Evolutionary conservation across 2,113 vertebrate species (phyloP).

Genomic region (Centrocercus urophasianus): DNA sequence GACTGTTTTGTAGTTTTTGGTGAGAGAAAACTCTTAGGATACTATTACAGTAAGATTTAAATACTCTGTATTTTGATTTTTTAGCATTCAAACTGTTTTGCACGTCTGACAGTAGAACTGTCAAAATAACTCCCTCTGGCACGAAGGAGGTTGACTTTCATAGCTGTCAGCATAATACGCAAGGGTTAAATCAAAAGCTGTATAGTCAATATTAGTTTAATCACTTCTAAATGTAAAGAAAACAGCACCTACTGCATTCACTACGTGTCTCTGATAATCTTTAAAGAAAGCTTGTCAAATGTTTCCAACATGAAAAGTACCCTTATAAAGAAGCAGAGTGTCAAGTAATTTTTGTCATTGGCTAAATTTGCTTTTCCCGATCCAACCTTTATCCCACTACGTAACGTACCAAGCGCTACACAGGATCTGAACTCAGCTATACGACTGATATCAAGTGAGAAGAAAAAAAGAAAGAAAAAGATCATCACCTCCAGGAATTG

Average conservation of each 20-base stretch:
- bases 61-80: background rate
- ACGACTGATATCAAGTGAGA: background rate
- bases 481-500: constrained; percentile 72
- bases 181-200: background rate
- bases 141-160: background rate
- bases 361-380: background rate
- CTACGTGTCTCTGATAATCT: background rate
- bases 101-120: background rate
- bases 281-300: background rate
- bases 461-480: background rate
- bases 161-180: background rate
- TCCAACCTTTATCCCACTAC: background rate
- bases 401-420: background rate
- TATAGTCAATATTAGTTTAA: background rate
- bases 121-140: background rate
- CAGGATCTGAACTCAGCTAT: background rate
- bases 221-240: background rate
- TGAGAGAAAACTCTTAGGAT: background rate
- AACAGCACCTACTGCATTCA: background rate
- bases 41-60: background rate
- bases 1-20: background rate
- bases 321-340: background rate
- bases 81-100: background rate
- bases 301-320: background rate
- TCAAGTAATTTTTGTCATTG: background rate